Percentiles rank a stretch among this genome's conserved stretches.
phyloP scores from a whole-genome alignment of 1,140 invertebrate species.

The Nixonia krombeini region DNA sequence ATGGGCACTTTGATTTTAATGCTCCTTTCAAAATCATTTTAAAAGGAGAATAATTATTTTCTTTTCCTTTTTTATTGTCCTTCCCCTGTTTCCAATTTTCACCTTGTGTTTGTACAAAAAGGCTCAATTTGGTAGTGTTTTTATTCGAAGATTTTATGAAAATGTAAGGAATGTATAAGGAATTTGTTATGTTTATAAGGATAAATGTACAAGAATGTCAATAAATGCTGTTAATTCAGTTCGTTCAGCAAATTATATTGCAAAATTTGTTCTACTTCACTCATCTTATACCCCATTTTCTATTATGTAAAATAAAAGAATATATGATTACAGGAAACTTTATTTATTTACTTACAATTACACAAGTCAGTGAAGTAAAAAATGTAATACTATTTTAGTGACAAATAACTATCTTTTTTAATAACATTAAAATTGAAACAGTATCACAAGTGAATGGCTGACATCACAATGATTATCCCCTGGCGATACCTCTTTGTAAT shows the following conservation, averaged over 20 bases:
- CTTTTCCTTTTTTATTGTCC: too few species aligned
- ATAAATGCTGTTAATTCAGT: constrained; percentile 48
- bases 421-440: constrained; percentile 1
- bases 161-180: constrained; percentile 32
- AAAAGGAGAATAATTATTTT: constrained; percentile 15
- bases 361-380: too few species aligned
- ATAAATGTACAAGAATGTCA: constrained; percentile 46
- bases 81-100: too few species aligned
- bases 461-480: not conserved
- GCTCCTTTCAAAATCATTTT: constrained; percentile 17
- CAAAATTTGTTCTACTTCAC: too few species aligned
- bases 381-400: not conserved
- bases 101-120: constrained; percentile 38
- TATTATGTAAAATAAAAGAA: too few species aligned
- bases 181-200: constrained; percentile 45
- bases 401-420: constrained; percentile 4
- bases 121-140: constrained; percentile 30
- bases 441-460: constrained; percentile 2
- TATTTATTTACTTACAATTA: not conserved
- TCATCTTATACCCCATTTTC: too few species aligned
- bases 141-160: constrained; percentile 30
- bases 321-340: too few species aligned
- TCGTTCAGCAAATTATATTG: constrained; percentile 28
- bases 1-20: constrained; percentile 5
- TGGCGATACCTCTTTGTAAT: constrained; percentile 11